Base-by-base conservation (phyloP, 2,888 invertebrate species). In the Perizoma affinitatum region DNA sequence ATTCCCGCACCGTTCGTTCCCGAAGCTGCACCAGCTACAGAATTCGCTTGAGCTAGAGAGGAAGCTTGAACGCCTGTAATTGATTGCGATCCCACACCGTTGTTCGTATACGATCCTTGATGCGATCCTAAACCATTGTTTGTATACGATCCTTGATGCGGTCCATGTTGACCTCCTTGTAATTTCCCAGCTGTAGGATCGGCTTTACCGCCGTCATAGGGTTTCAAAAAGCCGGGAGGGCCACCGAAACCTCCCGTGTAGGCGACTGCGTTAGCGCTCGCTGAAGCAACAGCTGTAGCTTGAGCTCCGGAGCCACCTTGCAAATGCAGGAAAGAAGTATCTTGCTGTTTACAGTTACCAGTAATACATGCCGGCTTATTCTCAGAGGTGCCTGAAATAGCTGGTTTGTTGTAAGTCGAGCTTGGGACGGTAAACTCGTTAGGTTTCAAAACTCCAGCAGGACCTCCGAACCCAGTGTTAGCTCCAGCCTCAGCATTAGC, bases 191-290 rank as follows among this genome's bases (percentile, higher is more conserved):
- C 22, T 3, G 57, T 40, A 49, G 57, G 51, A 48, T 61, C 67
- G 9, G 68, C 42, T 76, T 84, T 88, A 36, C 82, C 84, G 58
- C 75, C 73, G 54, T 90, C 88, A 63, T 78, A 82, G 1, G 92
- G 88, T 71, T 81, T 82, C 5, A 90, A 69, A 9, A 90, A 59
- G n/a, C 92, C 92, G 35, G 90, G 85, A 48, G 91, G 89, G 36
- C 90, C 92, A 42, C 90, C 89, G 68, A 92, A 92, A 10, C 91
- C 88, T 54, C 89, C 90, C 10, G 83, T 76, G 64, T 91, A 91
- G 42, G 76, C 79, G 36, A 79, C 75, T 6, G 56, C 66, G 47
- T 67, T 52, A 11, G 66, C 50, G 11, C 47, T 67, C 6, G 65
- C 68, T 38, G 72, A 61, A 6, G 54, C 55, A 54, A 36, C 63